These are phyloP conservation scores for Drepanosiphum platanoidis DNA, from an alignment of 2,888 invertebrate genomes.

Conservation along the genomic window DNA sequence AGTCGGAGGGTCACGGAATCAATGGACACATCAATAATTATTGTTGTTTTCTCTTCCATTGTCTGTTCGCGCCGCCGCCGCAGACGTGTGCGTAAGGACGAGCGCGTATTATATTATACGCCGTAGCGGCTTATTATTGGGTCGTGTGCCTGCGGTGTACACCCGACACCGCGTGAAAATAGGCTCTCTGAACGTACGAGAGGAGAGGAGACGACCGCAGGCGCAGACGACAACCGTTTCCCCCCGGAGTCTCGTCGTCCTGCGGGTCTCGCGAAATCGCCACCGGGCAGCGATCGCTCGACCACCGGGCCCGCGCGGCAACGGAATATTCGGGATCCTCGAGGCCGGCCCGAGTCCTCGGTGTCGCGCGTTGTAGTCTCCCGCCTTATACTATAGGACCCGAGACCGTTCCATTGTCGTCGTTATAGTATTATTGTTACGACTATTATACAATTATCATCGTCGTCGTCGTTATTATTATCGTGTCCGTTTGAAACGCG, in stretches of 20 bases:
- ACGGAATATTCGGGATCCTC: no score
- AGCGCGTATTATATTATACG: neutral
- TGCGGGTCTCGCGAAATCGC: neutral
- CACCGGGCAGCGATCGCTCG: neutral
- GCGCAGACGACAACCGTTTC: no score
- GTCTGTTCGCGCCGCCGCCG: neutral
- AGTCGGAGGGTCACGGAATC: constrained; percentile 29
- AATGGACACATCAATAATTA: constrained; percentile 42
- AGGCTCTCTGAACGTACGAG: neutral
- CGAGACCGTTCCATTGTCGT: neutral
- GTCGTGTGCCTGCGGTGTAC: no score
- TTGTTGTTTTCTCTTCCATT: constrained; percentile 46
- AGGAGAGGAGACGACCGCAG: no score
- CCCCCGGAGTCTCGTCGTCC: neutral
- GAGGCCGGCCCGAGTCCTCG: no score
- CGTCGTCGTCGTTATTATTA: neutral
- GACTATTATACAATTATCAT: neutral
- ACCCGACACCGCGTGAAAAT: no score
- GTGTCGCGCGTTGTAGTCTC: neutral
- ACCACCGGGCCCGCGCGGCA: neutral
- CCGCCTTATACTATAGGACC: neutral
- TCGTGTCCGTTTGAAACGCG: neutral
- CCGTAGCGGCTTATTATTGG: neutral
- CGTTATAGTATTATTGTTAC: neutral
- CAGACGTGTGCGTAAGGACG: neutral